Evolutionary conservation across 2,888 invertebrate genomes (phyloP), one percentile per base, ranked within the genome.

Genomic region (Dastarcus helophoroides): DNA sequence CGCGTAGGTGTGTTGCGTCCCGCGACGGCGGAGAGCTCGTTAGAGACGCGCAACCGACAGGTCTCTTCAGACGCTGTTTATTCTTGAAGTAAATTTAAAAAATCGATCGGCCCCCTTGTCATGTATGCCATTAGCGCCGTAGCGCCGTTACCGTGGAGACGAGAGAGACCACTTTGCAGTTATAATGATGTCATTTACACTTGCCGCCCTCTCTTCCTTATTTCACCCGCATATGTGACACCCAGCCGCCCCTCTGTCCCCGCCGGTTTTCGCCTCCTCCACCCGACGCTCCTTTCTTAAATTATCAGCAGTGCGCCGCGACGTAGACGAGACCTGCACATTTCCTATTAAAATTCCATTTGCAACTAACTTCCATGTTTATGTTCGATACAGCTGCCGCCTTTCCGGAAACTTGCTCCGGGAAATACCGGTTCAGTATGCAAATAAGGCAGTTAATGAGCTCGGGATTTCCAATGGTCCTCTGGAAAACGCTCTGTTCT

Each of bases 171-270:
- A 62, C 60, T 63, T 62, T 62, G 61, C 61, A 60, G 60, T 62
- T 62, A 63, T 63, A 63, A 63, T 63, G 62, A 63, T 63, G 62
- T 62, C 62, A 63, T 62, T 62, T 62, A 60, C 62, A 62, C 62
- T 61, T 58, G 60, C 59, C 57, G 55, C 56, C 57, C 56, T 53
- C 46, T 56, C 54, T 50, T 58, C 55, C 57, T 56, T 54, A 55
- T 56, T 54, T 55, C 53, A 50, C 52, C 54, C 54, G 51, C 56
- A 54, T 57, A 53, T 58, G 54, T 56, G 55, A 47, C 44, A 41
- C 40, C 47, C 39, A 22, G 12, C 8, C 6, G 6, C 36, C 33
- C 29, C 33, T 25, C 38, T 32, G 29, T 27, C 37, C 30, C 36
- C n/a, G n/a, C n/a, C n/a, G n/a, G n/a, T n/a, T n/a, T n/a, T n/a